Conservation (phyloP, 2,888 invertebrate genomes). For the Acronicta aceris region DNA sequence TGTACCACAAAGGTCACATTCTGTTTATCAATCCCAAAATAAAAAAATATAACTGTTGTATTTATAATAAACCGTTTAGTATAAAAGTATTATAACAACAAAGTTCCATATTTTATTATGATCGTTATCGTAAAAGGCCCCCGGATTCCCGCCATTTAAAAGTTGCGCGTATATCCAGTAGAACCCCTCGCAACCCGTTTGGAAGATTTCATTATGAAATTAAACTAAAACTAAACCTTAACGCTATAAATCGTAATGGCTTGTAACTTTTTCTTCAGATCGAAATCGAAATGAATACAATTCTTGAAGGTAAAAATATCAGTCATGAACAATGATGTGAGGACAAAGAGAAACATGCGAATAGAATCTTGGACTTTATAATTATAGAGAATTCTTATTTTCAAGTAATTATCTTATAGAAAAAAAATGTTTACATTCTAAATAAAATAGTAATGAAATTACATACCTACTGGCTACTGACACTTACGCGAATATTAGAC, state of each 20-base stretch:
- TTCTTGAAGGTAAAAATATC: neutral
- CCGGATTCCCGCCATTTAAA: slow-evolving; percentile 80
- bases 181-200: slow-evolving; percentile 70
- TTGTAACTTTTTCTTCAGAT: slow-evolving; percentile 40
- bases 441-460: too few relatives aligned
- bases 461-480: too few relatives aligned
- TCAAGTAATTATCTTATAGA: too few relatives aligned
- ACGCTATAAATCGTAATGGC: slow-evolving; percentile 50
- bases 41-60: slow-evolving; percentile 64
- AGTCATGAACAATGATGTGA: too few relatives aligned
- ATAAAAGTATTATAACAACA: slow-evolving; percentile 78
- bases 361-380: too few relatives aligned
- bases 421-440: too few relatives aligned
- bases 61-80: slow-evolving; percentile 88
- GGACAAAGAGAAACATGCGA: too few relatives aligned
- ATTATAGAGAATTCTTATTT: too few relatives aligned
- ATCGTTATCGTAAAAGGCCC: slow-evolving; percentile 87
- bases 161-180: slow-evolving; percentile 61
- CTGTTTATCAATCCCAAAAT: slow-evolving; percentile 59
- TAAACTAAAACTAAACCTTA: slow-evolving; percentile 78
- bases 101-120: slow-evolving; percentile 89
- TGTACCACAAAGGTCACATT: neutral
- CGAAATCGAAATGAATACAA: slow-evolving; percentile 8
- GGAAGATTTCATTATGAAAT: slow-evolving; percentile 84
- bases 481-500: too few relatives aligned